Percentiles rank a stretch among this genome's conserved stretches.
Conservation (phyloP, 2,888 invertebrate species). For the Lathronympha strigana region DNA sequence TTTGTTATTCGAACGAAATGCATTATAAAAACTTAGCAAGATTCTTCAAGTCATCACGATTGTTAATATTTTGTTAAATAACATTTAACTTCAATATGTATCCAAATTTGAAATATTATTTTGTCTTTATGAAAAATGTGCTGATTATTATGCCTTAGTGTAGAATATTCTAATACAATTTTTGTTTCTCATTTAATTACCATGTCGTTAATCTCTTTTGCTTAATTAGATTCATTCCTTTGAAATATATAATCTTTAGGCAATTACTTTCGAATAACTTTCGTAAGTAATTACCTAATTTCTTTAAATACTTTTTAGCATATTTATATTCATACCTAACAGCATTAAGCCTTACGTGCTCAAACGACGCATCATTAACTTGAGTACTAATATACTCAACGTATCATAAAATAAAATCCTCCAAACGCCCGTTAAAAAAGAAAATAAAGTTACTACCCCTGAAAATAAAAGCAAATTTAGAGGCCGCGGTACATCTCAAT, state of each 20-base stretch:
- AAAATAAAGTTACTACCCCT: slow-evolving; percentile 23
- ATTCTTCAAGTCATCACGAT: not conserved
- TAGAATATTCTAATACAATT: too few species aligned
- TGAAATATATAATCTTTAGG: not conserved
- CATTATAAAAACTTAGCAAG: not conserved
- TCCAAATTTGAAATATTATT: too few species aligned
- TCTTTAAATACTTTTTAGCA: not conserved
- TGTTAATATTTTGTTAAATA: too few species aligned
- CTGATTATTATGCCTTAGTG: too few species aligned
- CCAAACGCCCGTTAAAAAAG: slow-evolving; percentile 2
- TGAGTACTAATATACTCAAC: slow-evolving; percentile 23
- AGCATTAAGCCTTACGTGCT: not conserved
- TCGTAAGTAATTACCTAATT: not conserved
- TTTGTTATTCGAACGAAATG: not conserved
- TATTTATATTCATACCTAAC: not conserved
- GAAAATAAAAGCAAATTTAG: slow-evolving; percentile 5
- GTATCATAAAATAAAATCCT: slow-evolving; percentile 16
- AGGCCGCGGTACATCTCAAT: not conserved
- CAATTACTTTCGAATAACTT: not conserved
- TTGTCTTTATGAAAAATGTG: not conserved
- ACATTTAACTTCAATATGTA: too few species aligned
- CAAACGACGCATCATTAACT: slow-evolving; percentile 19
- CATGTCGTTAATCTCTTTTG: not conserved
- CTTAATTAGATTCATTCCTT: not conserved
- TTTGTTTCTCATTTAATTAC: too few species aligned